phyloP scores from a whole-genome alignment of 2,113 vertebrate species.

The Setophaga kirtlandii region DNA sequence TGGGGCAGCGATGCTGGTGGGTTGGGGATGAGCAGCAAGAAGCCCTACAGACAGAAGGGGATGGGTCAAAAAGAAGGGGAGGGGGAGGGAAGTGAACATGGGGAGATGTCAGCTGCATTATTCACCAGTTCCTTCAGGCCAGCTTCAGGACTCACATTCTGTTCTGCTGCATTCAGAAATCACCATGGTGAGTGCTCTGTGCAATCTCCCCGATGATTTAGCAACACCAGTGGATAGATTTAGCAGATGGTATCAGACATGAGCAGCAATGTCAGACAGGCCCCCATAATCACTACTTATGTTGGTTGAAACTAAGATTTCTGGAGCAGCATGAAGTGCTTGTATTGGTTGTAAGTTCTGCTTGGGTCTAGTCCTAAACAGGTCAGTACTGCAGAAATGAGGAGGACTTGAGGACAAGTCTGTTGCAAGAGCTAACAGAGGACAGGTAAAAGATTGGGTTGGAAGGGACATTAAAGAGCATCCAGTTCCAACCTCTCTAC shows the following conservation, averaged over 20 bases:
- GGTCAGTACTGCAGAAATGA: neutral
- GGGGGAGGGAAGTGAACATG: neutral
- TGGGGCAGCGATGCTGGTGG: neutral
- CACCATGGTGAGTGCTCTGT: neutral
- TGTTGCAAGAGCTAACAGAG: neutral
- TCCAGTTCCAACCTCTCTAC: neutral
- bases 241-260: conserved; percentile 14
- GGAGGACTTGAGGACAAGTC: neutral
- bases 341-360: neutral
- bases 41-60: conserved; percentile 23
- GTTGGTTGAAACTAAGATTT: neutral
- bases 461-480: neutral
- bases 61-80: neutral
- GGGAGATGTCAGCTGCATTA: conserved; percentile 34
- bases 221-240: neutral
- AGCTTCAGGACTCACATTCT: neutral
- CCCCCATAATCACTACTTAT: neutral
- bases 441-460: neutral
- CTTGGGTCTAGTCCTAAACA: neutral
- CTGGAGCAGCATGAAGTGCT: neutral
- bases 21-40: neutral
- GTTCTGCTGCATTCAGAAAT: conserved; percentile 1
- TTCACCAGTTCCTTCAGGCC: conserved; percentile 11
- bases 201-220: neutral
- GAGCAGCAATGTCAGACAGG: neutral